Base-by-base conservation (phyloP, 2,797 vertebrate genomes). In the Meda fulgida region DNA sequence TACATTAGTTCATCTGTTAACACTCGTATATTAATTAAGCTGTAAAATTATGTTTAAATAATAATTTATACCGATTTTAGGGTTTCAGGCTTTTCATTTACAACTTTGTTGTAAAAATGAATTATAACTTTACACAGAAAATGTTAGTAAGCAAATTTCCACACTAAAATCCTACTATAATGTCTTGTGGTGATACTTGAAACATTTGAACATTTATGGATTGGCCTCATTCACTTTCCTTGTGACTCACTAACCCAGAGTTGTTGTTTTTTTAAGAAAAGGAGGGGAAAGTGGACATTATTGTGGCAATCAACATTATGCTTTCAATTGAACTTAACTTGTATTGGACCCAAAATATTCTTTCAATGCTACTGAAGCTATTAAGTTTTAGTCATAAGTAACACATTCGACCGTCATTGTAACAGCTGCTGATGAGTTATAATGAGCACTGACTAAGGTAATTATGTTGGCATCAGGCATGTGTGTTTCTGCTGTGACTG, bases 391-490 rank as follows among this genome's bases (percentile, higher is more conserved):
- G 78, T 48, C 53, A 31, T 75, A 29, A 66, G 43, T 51, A 51
- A 83, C 81, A 51, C 43, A 36, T 48, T 75, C 0, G 0, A 7
- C 53, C 16, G 0, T 65, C 21, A 51, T 51, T 83, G 55, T 48
- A 83, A 83, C 81, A 65, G 70, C 40, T 65, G 70, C 29, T 73
- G 29, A 51, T 51, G 70, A 65, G 5, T 65, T 83, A 83, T 65
- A 21, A 83, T 75, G 55, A 63, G 70, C 36, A 58, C 67, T 58
- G 51, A 83, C 65, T 36, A 36, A 55, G 29, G 29, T 5, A 26
- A 75, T 83, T 66, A 75, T 38, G 23, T 14, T 26, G 29, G 31
- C 60, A 66, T 75, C 40, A 65, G 21, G 14, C 29, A 76, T 34
- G 60, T 66, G 55, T 7, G 31, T 65, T 18, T 60, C 38, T 31